A percentile compares a stretch with the other conserved stretches of the same genome.
phyloP scores from a whole-genome alignment of 1,140 invertebrate genomes.

The Drosophila fuyamai region DNA sequence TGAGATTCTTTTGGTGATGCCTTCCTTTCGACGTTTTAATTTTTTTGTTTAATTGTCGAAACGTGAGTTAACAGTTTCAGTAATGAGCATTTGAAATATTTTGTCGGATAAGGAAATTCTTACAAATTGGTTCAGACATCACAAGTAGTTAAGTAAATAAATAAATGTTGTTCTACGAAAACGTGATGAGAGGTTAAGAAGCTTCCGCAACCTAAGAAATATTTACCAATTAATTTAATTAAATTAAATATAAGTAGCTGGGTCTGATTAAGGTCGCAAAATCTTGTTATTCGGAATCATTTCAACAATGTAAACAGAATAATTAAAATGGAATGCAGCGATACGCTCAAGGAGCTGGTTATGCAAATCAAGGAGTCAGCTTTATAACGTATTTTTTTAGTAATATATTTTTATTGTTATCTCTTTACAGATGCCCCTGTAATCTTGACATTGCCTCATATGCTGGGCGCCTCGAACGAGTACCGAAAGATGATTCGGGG shows the following conservation, averaged over 20 bases:
- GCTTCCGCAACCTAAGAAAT: slow-evolving; percentile 45
- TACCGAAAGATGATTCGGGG: slow-evolving; percentile 86
- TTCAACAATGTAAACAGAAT: slow-evolving; percentile 52
- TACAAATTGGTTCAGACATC: slow-evolving; percentile 68
- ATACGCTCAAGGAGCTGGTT: slow-evolving; percentile 43
- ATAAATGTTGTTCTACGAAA: slow-evolving; percentile 49
- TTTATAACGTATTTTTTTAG: slow-evolving; percentile 15
- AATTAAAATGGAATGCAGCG: slow-evolving; percentile 48
- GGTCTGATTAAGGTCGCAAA: slow-evolving; percentile 28
- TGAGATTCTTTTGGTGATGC: slow-evolving; percentile 62
- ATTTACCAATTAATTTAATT: slow-evolving; percentile 47
- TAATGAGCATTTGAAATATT: slow-evolving; percentile 67
- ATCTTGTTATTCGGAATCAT: slow-evolving; percentile 39
- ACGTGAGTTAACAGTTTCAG: slow-evolving; percentile 76
- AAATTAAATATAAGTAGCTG: slow-evolving; percentile 50
- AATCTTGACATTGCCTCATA: slow-evolving; percentile 87
- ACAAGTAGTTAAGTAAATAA: slow-evolving; percentile 48
- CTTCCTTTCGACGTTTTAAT: slow-evolving; percentile 17
- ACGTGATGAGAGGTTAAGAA: slow-evolving; percentile 33
- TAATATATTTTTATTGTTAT: slow-evolving; percentile 33
- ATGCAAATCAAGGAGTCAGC: slow-evolving; percentile 53
- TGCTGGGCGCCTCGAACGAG: slow-evolving; percentile 86
- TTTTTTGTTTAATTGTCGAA: slow-evolving; percentile 67
- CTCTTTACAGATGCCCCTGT: slow-evolving; percentile 85
- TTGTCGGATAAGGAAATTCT: slow-evolving; percentile 65